Base-by-base conservation (phyloP, 2,797 vertebrate species). In the Pterois miles region DNA sequence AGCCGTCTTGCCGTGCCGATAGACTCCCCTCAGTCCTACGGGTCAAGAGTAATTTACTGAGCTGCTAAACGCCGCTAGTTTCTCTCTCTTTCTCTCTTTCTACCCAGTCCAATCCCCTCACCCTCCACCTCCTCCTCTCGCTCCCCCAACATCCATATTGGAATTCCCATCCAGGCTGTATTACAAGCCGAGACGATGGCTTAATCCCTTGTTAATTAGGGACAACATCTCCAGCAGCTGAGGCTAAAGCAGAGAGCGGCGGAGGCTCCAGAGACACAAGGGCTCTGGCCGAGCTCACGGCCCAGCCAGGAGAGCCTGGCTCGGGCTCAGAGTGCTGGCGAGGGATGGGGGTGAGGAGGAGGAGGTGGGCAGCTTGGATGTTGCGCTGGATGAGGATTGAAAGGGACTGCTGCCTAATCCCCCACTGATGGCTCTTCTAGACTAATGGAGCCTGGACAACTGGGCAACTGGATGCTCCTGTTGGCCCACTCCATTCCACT, bases 1-100 rank as follows among this genome's bases (percentile, higher is more conserved):
- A 95, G 94, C 86, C 90, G 85, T 74, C 88, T 94, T 91, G 92
- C 92, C 90, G 87, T 90, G 91, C 93, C 88, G 91, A 94, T 94
- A 93, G 92, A 93, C 94, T 94, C 90, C 88, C 92, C 83, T 90
- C 86, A 89, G 90, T 95, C 92, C 93, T 93, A 58, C 79, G 90
- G 95, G 95, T 95, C 95, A 95, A 96, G 95, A 95, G 94, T 96
- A 95, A 95, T 96, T 96, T 95, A 95, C 92, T 93, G 93, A 95
- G 91, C 94, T 90, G 93, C 93, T 95, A 96, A 95, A 94, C 90
- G 86, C 83, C 90, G 80, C 90, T 88, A 82, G 84, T 89, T 91
- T 78, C 72, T 84, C 80, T 81, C 72, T 72, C 70, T 75, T 70
- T 65, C 71, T 82, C 79, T 84, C 85, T 90, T 81, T 88, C 71